These are phyloP conservation scores for Trilocha varians DNA, from an alignment of 2,888 invertebrate genomes.

Conservation along the genomic window DNA sequence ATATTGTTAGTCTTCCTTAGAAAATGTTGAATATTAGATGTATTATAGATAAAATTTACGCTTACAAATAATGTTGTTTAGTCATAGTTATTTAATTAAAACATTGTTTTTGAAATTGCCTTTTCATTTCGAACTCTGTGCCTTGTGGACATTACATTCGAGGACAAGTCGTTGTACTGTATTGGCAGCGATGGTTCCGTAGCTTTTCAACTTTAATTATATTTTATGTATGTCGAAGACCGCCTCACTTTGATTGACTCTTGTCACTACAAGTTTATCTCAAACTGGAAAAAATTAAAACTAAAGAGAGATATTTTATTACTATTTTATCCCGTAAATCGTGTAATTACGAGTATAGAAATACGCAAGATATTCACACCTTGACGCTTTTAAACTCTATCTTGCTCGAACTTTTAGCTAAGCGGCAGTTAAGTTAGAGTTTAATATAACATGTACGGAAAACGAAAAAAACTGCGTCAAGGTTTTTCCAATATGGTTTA, in stretches of 20 bases:
- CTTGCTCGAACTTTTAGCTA: not conserved
- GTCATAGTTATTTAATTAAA: conserved; percentile 8
- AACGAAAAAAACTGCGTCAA: not conserved
- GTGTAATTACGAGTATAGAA: not conserved
- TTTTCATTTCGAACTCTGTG: conserved; percentile 1
- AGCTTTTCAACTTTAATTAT: no score
- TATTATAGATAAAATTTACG: conserved; percentile 6
- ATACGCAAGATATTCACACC: not conserved
- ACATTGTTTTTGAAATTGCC: conserved; percentile 5
- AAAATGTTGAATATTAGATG: conserved; percentile 1
- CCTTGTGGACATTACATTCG: conserved; percentile 2
- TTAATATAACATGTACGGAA: not conserved
- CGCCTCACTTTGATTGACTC: no score
- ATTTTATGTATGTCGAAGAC: no score
- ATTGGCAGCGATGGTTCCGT: not conserved
- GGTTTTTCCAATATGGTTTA: no score
- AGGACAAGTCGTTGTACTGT: not conserved
- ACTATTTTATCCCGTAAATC: not conserved
- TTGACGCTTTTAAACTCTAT: not conserved
- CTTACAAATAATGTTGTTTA: conserved; percentile 11
- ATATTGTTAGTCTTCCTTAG: conserved; percentile 1
- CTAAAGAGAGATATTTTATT: no score
- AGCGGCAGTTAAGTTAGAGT: not conserved
- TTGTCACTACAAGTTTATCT: no score
- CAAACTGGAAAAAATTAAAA: no score